Base-by-base conservation (phyloP, 2,113 vertebrate genomes). In the Cyanoderma ruficeps region DNA sequence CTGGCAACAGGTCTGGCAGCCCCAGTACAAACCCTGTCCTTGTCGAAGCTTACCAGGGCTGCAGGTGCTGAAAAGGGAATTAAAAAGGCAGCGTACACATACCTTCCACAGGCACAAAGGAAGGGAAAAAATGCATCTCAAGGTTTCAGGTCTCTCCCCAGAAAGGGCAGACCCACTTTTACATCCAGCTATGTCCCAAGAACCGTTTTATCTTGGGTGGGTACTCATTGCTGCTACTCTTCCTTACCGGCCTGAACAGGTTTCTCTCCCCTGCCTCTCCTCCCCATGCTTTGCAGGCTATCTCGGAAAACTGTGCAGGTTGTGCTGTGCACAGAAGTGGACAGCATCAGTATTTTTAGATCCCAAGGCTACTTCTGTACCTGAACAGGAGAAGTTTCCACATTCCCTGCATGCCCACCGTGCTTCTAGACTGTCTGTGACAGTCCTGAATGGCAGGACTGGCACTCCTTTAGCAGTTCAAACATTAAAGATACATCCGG, bases 61-160 rank as follows among this genome's bases (percentile, higher is more conserved):
- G 35, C 24, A 19, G 44, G n/a, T 25, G 22, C 22, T 4, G 33
- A 11, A 18, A 30, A 30, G 18, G 17, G 10, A 49, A 28, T 33
- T 55, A 0, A 28, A 55, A 56, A 60, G 59, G 5, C 87, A 16
- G 39, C 11, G 21, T 57, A 27, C 4, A 46, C 39, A 14, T 13
- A 10, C 1, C 2, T 41, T 76, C 44, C 44, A 9, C 35, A n/a
- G 30, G 39, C 30, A 33, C 7, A 50, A 35, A 13, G 13, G 6
- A 7, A 18, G 5, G 6, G 7, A 27, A 16, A 3, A 65, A 28
- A 1, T 1, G 3, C 44, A 52, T 16, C n/a, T 80, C 0, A 2
- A 57, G 8, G 24, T 30, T 49, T 70, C 28, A 7, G 35, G 18
- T 55, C 21, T 63, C 52, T 41, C 46, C 6, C 25, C 23, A 15